Evolutionary conservation across 2,797 vertebrate species (phyloP).

Genomic region (Tangara arthus): DNA sequence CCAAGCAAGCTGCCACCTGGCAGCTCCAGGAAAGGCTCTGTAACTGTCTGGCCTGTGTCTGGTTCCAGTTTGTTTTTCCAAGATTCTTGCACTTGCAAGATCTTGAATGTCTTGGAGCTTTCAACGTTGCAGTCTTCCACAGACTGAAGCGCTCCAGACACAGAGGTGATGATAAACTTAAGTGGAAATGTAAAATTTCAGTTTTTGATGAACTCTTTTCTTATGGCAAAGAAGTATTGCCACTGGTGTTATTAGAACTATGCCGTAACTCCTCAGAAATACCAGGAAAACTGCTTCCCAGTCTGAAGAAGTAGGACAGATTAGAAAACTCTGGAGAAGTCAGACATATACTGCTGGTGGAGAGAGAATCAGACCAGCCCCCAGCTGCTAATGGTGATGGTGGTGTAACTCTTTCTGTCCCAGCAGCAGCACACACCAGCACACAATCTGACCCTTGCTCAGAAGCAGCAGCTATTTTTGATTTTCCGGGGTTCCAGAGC

Average conservation of each 20-base stretch:
- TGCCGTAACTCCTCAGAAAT: neutral
- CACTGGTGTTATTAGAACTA: neutral
- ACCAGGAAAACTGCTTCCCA: neutral
- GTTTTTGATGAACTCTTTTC: neutral
- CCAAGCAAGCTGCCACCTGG: neutral
- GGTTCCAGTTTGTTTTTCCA: neutral
- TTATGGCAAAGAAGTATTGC: neutral
- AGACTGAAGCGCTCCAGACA: neutral
- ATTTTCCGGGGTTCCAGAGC: neutral
- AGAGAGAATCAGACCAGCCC: neutral
- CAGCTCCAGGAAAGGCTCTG: neutral
- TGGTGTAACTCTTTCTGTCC: neutral
- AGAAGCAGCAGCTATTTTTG: neutral
- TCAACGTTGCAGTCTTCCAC: neutral
- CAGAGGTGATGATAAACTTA: neutral
- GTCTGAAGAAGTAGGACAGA: neutral
- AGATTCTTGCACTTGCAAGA: neutral
- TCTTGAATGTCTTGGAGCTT: neutral
- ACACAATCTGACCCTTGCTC: neutral
- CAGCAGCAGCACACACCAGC: neutral
- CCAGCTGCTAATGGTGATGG: neutral
- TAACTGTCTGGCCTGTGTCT: neutral
- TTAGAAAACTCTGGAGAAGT: neutral
- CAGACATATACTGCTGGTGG: neutral
- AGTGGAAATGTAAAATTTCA: neutral